Conservation (phyloP, 2,888 invertebrate genomes). For the Malachius bipustulatus region DNA sequence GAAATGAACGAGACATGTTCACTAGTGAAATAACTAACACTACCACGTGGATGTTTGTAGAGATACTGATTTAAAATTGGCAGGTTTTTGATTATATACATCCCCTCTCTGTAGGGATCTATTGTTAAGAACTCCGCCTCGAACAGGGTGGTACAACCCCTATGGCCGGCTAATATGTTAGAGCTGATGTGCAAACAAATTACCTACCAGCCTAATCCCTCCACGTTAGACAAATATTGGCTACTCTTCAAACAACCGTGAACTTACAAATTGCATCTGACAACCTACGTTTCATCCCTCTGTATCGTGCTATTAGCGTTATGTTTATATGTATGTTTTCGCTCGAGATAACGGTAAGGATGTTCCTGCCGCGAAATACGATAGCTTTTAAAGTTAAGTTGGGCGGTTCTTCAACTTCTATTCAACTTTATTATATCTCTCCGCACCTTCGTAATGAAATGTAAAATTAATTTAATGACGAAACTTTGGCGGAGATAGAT, state of each 20-base stretch:
- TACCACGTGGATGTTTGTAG: constrained; percentile 5
- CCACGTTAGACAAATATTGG: constrained; percentile 28
- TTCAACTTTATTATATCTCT: too few relatives aligned
- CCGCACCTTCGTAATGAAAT: too few relatives aligned
- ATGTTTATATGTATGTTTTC: too few relatives aligned
- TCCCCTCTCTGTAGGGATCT: constrained; percentile 28
- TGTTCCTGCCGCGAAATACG: too few relatives aligned
- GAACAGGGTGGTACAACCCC: constrained; percentile 26
- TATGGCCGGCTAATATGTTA: constrained; percentile 20
- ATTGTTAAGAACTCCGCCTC: constrained; percentile 32
- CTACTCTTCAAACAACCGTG: constrained; percentile 13
- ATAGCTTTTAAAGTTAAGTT: too few relatives aligned
- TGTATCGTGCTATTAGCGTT: too few relatives aligned
- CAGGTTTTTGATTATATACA: constrained; percentile 23
- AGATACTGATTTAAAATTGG: constrained; percentile 18
- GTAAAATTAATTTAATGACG: too few relatives aligned
- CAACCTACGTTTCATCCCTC: too few relatives aligned
- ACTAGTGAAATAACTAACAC: constrained; percentile 10
- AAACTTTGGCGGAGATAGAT: too few relatives aligned
- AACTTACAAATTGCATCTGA: not conserved
- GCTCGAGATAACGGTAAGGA: too few relatives aligned
- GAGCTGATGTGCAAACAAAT: constrained; percentile 29
- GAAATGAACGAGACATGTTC: constrained; percentile 69
- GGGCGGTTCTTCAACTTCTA: too few relatives aligned
- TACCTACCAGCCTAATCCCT: constrained; percentile 28